Percentiles rank a stretch among this genome's conserved stretches.
Evolutionary conservation across 2,888 invertebrate species (phyloP).

Genomic region (Eurytoma adleriae): DNA sequence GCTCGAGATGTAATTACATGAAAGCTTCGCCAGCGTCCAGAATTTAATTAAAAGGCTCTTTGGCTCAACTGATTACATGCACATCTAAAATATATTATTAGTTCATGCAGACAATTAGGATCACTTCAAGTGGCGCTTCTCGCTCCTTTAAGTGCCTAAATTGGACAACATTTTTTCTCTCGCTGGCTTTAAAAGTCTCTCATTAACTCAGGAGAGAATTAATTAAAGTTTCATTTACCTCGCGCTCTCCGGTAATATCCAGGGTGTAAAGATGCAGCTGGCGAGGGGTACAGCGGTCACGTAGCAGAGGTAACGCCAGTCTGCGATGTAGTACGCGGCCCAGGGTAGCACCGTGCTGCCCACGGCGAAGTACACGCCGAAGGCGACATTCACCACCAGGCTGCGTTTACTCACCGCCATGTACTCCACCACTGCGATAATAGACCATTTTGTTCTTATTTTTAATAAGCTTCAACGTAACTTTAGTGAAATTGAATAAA

Average conservation of each 20-base stretch:
- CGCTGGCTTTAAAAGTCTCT: too few species aligned
- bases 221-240: conserved; percentile 67
- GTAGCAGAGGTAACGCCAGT: conserved; percentile 77
- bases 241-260: conserved; percentile 78
- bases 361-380: conserved; percentile 77
- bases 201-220: too few species aligned
- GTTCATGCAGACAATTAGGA: too few species aligned
- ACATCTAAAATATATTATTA: too few species aligned
- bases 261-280: conserved; percentile 74
- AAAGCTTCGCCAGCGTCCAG: neutral
- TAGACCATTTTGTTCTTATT: too few species aligned
- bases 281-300: conserved; percentile 76
- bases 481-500: too few species aligned
- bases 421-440: conserved; percentile 76
- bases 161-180: too few species aligned
- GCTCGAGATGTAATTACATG: neutral
- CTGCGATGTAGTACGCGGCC: conserved; percentile 76
- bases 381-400: conserved; percentile 76
- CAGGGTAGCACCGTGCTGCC: conserved; percentile 77
- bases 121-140: too few species aligned
- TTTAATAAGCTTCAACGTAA: too few species aligned
- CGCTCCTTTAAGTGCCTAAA: too few species aligned
- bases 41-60: conserved; percentile 15
- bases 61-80: neutral
- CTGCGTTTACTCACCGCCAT: conserved; percentile 77